These are phyloP conservation scores for Dugesia japonica DNA, from an alignment of 2,888 invertebrate genomes.

Conservation along the genomic window DNA sequence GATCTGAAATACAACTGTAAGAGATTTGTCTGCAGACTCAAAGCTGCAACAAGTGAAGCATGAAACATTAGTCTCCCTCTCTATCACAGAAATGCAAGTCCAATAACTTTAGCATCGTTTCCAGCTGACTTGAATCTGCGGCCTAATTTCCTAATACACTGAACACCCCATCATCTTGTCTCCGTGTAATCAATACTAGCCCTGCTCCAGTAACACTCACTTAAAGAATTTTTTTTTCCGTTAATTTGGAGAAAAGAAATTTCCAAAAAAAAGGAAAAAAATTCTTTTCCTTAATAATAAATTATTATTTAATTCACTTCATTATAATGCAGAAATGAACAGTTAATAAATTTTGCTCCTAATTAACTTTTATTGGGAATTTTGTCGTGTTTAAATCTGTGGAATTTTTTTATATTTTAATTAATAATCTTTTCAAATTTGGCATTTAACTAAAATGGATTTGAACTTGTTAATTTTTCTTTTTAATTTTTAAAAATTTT, in stretches of 20 bases:
- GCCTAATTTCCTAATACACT: slow-evolving; percentile 9
- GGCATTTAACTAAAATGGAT: neutral
- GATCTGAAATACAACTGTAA: slow-evolving; percentile 20
- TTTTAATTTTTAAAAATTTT: too few relatives aligned
- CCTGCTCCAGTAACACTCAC: slow-evolving; percentile 20
- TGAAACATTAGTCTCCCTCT: slow-evolving; percentile 20
- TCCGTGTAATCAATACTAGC: slow-evolving; percentile 20
- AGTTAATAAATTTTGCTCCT: neutral
- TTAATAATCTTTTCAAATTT: neutral
- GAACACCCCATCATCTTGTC: slow-evolving; percentile 15
- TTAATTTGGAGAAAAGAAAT: slow-evolving; percentile 4
- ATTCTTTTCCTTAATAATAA: neutral
- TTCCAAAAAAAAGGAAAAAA: slow-evolving; percentile 20
- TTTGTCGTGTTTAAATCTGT: neutral
- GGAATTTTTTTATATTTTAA: neutral
- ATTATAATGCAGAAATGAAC: slow-evolving; percentile 1
- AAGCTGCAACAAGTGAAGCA: slow-evolving; percentile 20
- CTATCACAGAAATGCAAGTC: neutral
- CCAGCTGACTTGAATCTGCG: slow-evolving; percentile 20
- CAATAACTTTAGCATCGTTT: slow-evolving; percentile 20
- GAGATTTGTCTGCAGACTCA: slow-evolving; percentile 20
- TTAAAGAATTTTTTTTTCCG: neutral
- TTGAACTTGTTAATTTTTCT: too few relatives aligned
- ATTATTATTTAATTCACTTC: slow-evolving; percentile 7
- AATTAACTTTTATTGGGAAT: neutral